Evolutionary conservation across 2,888 invertebrate genomes (phyloP).

Genomic region (Electrophaes corylata): DNA sequence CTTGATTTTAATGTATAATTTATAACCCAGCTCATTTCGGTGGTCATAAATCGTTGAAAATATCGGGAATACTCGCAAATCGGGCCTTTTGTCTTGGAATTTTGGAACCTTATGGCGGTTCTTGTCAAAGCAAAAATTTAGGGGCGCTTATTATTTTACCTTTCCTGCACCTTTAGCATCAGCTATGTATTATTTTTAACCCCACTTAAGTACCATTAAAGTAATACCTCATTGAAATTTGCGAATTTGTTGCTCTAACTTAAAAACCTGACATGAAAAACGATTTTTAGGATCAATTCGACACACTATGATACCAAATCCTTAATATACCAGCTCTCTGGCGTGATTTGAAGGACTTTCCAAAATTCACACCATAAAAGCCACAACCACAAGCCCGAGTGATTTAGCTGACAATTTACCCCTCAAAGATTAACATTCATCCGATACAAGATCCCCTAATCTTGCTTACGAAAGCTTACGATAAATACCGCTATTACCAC

Average conservation of each 20-base stretch:
- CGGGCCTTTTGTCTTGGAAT: conserved; percentile 16
- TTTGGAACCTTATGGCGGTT: conserved; percentile 5
- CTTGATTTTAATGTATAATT: conserved; percentile 37
- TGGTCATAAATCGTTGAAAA: conserved; percentile 23
- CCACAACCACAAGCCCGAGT: conserved; percentile 4
- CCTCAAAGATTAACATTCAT: conserved; percentile 29
- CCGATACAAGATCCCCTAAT: conserved; percentile 35
- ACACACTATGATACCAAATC: no score
- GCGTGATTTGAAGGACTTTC: neutral
- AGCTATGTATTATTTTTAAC: neutral
- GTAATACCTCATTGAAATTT: no score
- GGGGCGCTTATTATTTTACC: neutral
- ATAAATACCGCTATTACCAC: conserved; percentile 51
- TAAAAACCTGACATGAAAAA: no score
- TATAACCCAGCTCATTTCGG: conserved; percentile 29
- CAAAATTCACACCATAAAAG: conserved; percentile 1
- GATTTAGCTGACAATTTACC: conserved; percentile 13
- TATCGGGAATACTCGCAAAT: conserved; percentile 20
- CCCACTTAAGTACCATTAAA: no score
- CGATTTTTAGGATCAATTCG: no score
- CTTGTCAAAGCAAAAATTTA: neutral
- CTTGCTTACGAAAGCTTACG: conserved; percentile 40
- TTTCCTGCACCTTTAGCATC: neutral
- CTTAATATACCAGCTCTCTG: no score
- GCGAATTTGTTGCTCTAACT: no score